A percentile compares a stretch with the other conserved stretches of the same genome.
phyloP scores from a whole-genome alignment of 2,113 vertebrate species.

The Microcebus lehilahytsara region DNA sequence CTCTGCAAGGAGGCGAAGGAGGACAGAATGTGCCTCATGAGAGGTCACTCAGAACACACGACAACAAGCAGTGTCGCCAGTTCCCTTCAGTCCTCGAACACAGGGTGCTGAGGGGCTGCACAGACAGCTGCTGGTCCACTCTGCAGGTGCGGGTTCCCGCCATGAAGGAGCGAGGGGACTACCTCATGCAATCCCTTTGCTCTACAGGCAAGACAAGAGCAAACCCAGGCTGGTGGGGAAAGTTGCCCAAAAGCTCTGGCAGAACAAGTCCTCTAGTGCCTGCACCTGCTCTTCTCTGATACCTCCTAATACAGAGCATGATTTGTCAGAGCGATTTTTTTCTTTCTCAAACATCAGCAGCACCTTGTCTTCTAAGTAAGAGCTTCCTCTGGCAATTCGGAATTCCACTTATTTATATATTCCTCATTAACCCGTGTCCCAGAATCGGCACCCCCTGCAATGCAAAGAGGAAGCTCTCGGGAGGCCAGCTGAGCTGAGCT shows the following conservation, averaged over 20 bases:
- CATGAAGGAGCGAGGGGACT: fast-evolving
- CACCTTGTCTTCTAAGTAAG: background rate
- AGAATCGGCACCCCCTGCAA: background rate
- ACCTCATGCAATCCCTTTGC: too few species aligned
- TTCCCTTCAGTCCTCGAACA: background rate
- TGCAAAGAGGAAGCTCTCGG: background rate
- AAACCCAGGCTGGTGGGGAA: background rate
- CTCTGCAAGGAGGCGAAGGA: constrained; percentile 71
- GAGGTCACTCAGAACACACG: fast-evolving
- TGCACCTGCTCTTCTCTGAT: too few species aligned
- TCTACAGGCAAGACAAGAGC: background rate
- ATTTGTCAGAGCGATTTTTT: fast-evolving
- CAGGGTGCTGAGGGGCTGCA: background rate
- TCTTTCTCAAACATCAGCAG: background rate
- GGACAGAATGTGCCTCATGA: background rate
- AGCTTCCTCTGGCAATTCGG: background rate
- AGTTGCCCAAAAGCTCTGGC: background rate
- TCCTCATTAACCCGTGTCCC: background rate
- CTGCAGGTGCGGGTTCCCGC: background rate
- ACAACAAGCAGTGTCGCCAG: fast-evolving
- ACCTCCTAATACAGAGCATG: background rate
- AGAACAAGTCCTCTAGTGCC: background rate
- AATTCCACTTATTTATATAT: too few species aligned
- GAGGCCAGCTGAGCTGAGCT: background rate
- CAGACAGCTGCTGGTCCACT: fast-evolving